Evolutionary conservation across 2,888 invertebrate species (phyloP), one percentile per base, ranked within the genome.

Genomic region (Meandrusa payeni): DNA sequence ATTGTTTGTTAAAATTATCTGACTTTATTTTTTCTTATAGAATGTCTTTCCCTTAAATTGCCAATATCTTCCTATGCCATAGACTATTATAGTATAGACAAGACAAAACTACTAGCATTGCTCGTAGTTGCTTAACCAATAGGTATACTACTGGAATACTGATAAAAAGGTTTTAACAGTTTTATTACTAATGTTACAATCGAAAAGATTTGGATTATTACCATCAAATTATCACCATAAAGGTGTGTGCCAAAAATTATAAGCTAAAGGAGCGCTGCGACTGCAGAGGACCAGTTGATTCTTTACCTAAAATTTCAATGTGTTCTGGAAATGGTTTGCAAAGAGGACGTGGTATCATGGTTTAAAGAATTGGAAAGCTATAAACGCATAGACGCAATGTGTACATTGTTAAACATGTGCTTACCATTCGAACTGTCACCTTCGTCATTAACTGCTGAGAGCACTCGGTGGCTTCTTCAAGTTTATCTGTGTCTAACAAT

Each of bases 261-360:
- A 77, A 76, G 63, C 62, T 64, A 76, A 76, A 74, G 71, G 70
- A 71, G 74, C 76, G 79, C 79, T 76, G 70, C 73, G 76, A 76
- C 79, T 76, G 80, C 81, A 87, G 81, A 76, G 75, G 83, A 83
- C 81, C 85, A 85, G 87, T 87, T 86, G 85, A 79, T 79, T 85
- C 78, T 85, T 79, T 68, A 77, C 83, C 74, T 82, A 75, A 83
- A 86, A 82, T 86, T 80, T 87, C 87, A 87, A 87, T 87, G 87
- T 87, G 88, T 88, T 88, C 93, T 93, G 94, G 95, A 94, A 93
- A 96, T 97, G 96, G 95, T 96, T 94, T 96, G 93, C 92, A 96
- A 97, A 92, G 97, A 96, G 93, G 97, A 97, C 91, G 95, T 98
- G 90, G 94, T 97, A 91, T 92, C 93, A 92, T 97, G 97, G 97